phyloP scores from a whole-genome alignment of 2,113 vertebrate species.

The Hymenochirus boettgeri region DNA sequence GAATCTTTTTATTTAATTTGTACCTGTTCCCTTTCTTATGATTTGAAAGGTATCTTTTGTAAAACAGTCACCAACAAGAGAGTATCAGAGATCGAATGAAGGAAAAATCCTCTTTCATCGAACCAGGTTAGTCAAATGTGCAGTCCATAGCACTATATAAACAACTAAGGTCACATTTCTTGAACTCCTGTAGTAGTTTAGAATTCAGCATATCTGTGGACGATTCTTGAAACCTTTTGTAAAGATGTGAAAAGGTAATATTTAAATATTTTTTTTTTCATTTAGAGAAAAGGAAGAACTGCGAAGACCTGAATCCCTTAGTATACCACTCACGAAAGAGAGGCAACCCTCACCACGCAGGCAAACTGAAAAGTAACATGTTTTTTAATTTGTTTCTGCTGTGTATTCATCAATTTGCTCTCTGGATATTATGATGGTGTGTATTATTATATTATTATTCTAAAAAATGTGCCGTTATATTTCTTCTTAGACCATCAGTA shows the following conservation, averaged over 20 bases:
- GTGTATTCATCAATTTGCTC: too few relatives aligned
- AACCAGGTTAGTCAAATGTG: slow-evolving; percentile 63
- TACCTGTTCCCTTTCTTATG: not conserved
- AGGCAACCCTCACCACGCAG: slow-evolving; percentile 47
- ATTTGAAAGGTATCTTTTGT: slow-evolving; percentile 68
- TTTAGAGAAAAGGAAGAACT: slow-evolving; percentile 52
- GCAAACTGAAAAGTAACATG: slow-evolving; percentile 47
- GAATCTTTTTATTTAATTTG: too few relatives aligned
- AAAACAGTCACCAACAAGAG: slow-evolving; percentile 59
- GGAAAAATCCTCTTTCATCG: slow-evolving; percentile 60
- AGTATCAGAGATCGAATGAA: slow-evolving; percentile 72
- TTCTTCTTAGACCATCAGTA: slow-evolving; percentile 52
- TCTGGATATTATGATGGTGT: too few relatives aligned
- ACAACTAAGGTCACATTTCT: too few relatives aligned
- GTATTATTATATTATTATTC: too few relatives aligned
- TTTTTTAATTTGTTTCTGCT: not conserved
- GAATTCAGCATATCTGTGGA: too few relatives aligned
- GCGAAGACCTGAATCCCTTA: slow-evolving; percentile 52
- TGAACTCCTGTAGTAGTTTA: too few relatives aligned
- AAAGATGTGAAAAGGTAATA: too few relatives aligned
- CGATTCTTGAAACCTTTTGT: too few relatives aligned
- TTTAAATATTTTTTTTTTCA: slow-evolving; percentile 37
- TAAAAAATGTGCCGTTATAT: too few relatives aligned
- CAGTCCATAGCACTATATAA: too few relatives aligned
- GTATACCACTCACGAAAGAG: slow-evolving; percentile 53